A percentile compares a stretch with the other conserved stretches of the same genome.
Conservation (phyloP, 2,113 vertebrate species). For the Bubo blakistoni region DNA sequence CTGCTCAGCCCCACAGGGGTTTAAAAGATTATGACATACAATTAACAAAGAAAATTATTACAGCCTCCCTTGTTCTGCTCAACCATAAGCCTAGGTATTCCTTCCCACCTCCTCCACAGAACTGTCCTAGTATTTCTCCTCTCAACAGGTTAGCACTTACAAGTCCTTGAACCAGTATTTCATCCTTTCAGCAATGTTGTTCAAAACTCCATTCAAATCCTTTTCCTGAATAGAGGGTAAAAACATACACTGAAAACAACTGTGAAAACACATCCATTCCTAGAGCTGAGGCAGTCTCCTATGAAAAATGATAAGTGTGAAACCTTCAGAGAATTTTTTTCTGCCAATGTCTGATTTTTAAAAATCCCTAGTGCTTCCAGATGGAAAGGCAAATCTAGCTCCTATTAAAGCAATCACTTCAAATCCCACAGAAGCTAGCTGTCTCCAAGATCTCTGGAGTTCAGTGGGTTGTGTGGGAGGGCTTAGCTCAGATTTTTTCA, state of each 20-base stretch:
- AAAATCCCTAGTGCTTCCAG: not conserved
- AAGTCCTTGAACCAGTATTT: not conserved
- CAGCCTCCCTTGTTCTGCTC: not conserved
- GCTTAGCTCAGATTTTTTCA: not conserved
- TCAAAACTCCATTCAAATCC: not conserved
- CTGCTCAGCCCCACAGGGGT: not conserved
- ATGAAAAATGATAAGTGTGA: not conserved
- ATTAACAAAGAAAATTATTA: not conserved
- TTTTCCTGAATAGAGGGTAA: not conserved
- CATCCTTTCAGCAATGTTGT: not conserved
- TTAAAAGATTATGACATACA: not conserved
- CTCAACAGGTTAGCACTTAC: not conserved
- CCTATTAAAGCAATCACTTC: not conserved
- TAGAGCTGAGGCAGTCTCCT: not conserved
- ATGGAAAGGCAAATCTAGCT: not conserved
- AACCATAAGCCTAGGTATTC: not conserved
- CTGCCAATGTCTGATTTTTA: not conserved
- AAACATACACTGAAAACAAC: not conserved
- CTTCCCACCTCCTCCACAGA: not conserved
- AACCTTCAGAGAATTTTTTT: not conserved
- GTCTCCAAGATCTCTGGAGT: not conserved
- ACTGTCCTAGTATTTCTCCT: not conserved
- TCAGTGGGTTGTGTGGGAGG: not conserved
- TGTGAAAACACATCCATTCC: not conserved
- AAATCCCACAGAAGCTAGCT: not conserved